These are phyloP conservation scores for Tokudaia tokunoshimensis DNA, from an alignment of 2,797 vertebrate genomes.

Conservation along the genomic window DNA sequence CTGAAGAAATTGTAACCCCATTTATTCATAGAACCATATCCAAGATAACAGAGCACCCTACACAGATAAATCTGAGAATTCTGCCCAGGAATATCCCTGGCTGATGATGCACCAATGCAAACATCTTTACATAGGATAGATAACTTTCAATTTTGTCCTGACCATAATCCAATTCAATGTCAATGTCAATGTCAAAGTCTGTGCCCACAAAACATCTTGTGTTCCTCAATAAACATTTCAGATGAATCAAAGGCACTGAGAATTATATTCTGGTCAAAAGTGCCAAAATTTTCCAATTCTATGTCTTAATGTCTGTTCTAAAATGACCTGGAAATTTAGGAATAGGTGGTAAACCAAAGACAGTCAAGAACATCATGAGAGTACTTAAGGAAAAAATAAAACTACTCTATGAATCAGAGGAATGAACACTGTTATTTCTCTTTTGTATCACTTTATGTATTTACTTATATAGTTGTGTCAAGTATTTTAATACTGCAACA, in stretches of 20 bases:
- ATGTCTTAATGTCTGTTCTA: neutral
- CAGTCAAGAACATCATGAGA: neutral
- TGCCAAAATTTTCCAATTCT: neutral
- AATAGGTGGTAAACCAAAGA: neutral
- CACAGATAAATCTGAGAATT: constrained; percentile 24
- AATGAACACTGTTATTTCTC: neutral
- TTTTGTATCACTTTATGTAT: neutral
- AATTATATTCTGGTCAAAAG: neutral
- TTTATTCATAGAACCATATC: constrained; percentile 7
- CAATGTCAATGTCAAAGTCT: neutral
- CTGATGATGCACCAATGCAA: neutral
- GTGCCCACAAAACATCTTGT: neutral
- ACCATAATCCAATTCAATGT: constrained; percentile 13
- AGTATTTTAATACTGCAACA: neutral
- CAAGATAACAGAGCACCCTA: neutral
- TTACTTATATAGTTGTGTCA: neutral
- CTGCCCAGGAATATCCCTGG: neutral
- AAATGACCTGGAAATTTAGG: neutral
- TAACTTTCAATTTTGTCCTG: neutral
- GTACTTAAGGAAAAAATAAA: neutral
- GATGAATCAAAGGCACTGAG: neutral
- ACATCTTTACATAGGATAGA: neutral
- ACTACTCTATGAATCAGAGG: neutral
- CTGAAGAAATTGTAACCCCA: constrained; percentile 62
- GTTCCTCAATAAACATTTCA: neutral